Percentiles rank a stretch among this genome's conserved stretches.
Evolutionary conservation across 2,888 invertebrate species (phyloP).

Genomic region (Podotricha telesiphe): DNA sequence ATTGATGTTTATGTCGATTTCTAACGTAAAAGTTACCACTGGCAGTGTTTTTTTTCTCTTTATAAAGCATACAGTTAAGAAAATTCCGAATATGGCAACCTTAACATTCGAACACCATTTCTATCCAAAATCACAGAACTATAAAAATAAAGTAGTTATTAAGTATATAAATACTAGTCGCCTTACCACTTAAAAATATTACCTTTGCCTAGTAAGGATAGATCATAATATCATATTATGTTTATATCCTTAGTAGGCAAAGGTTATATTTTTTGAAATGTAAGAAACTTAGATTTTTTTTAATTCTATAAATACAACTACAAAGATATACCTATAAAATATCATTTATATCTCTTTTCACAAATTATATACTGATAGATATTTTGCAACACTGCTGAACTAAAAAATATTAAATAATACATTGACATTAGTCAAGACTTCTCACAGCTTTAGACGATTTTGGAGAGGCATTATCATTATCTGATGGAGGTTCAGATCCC

Average conservation of each 20-base stretch:
- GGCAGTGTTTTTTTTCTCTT: conserved; percentile 4
- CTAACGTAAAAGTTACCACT: background rate
- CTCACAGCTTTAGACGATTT: conserved; percentile 72
- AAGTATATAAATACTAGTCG: conserved; percentile 4
- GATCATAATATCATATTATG: background rate
- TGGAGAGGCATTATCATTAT: conserved; percentile 75
- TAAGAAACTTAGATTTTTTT: no score
- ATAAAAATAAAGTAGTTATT: background rate
- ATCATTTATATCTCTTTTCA: no score
- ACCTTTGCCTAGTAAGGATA: background rate
- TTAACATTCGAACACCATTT: background rate
- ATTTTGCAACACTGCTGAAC: no score
- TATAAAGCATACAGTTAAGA: background rate
- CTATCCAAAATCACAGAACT: background rate
- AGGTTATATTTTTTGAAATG: no score
- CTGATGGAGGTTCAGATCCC: conserved; percentile 85
- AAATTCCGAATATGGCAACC: background rate
- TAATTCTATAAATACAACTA: no score
- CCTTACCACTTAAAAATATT: background rate
- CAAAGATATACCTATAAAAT: no score
- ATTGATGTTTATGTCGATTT: background rate
- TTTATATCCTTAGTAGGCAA: background rate
- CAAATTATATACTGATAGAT: background rate
- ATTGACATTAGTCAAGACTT: conserved; percentile 55
- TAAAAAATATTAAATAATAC: background rate